Base-by-base conservation (phyloP, 2,113 vertebrate species). In the Symphodus melops region DNA sequence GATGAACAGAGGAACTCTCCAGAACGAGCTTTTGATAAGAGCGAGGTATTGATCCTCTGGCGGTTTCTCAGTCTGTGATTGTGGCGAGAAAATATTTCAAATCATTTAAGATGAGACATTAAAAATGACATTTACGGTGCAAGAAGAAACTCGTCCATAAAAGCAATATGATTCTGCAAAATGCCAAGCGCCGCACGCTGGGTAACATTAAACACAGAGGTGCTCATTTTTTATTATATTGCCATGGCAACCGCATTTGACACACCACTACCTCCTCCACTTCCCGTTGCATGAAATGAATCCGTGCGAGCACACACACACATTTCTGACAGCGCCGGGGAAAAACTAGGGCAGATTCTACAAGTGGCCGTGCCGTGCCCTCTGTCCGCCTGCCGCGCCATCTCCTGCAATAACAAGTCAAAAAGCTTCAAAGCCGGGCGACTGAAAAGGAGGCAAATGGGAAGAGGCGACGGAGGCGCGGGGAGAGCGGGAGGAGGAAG, bases 341-440 rank as follows among this genome's bases (percentile, higher is more conserved):
- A 33, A 62, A 65, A 75, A 48, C 33, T 28, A 54, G 53, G 28
- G 59, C 41, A 52, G 20, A 48, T 65, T 83, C 74, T 68, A 78
- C 68, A 77, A 62, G 77, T 81, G 70, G 62, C 44, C 55, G 4
- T 16, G 36, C 61, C 46, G 19, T 37, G 79, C n/a, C 62, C 77
- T 58, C 49, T 25, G 17, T 56, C 72, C 33, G 55, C 63, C 28
- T 55, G 19, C 20, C 56, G 55, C 28, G 73, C 73, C 64, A 72
- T 71, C 57, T 52, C 57, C 28, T 57, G 49, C 72, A 66, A 70
- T 71, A 83, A 70, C 66, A 77, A 68, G 69, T 72, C 55, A 51
- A 42, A 58, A 59, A 56, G 28, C 75, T 89, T 89, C 72, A 88
- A 85, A 86, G 77, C 55, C 0, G 9, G 63, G 44, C 44, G 55